phyloP scores from a whole-genome alignment of 2,113 vertebrate species.

The Apteryx owenii region DNA sequence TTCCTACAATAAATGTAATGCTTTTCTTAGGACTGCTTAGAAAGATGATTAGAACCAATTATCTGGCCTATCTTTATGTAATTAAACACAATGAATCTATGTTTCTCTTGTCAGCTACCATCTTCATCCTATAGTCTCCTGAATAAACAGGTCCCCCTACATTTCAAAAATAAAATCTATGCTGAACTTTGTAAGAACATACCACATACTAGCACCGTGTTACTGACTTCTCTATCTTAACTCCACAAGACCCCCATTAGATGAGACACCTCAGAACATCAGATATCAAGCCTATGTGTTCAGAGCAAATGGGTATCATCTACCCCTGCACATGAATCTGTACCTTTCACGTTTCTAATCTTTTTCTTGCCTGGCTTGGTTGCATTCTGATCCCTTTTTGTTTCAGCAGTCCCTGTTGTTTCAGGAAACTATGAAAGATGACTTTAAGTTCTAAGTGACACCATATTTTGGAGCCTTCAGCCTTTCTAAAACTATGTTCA shows the following conservation, averaged over 20 bases:
- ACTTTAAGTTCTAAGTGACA: neutral
- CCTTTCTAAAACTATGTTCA: neutral
- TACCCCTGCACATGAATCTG: neutral
- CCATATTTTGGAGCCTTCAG: neutral
- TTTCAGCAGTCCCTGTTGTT: neutral
- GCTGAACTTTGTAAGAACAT: neutral
- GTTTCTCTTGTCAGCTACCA: neutral
- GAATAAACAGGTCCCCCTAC: neutral
- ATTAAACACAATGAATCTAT: neutral
- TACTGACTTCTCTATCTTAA: neutral
- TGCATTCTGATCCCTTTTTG: neutral
- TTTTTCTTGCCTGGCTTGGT: neutral
- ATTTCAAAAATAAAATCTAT: neutral
- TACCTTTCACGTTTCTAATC: too few species aligned
- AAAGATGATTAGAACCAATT: neutral
- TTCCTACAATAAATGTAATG: neutral
- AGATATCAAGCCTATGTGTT: neutral
- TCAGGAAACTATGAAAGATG: neutral
- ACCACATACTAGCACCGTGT: neutral
- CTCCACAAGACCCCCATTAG: neutral
- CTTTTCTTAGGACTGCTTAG: neutral
- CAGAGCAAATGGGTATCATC: neutral
- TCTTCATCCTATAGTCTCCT: neutral
- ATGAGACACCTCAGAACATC: neutral
- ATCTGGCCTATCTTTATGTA: neutral